Percentiles rank a stretch among this genome's conserved stretches.
Conservation (phyloP, 92 coral and sea anemone genomes). For the Metridium senile region DNA sequence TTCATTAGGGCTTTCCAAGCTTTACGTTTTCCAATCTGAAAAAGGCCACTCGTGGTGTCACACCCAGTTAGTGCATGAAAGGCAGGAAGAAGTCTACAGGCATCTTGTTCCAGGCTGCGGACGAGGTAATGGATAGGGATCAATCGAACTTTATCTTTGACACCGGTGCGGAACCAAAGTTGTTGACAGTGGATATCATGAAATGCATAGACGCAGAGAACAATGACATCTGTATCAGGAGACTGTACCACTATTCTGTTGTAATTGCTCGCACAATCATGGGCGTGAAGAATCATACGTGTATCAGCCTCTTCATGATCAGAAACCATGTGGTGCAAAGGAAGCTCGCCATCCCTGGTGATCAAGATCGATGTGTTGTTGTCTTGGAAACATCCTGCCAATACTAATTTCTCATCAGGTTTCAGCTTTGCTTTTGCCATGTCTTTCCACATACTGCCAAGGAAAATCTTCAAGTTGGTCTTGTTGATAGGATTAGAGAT, state of each 20-base stretch:
- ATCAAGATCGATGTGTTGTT: too few species aligned
- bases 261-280: conserved; percentile 23
- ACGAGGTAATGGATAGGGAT: conserved; percentile 49
- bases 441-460: too few species aligned
- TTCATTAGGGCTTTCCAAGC: conserved; percentile 44
- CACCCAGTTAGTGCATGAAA: conserved; percentile 71
- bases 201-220: conserved; percentile 27
- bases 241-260: conserved; percentile 37
- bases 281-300: conserved; percentile 45
- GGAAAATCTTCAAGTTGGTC: too few species aligned
- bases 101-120: conserved; percentile 14
- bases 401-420: too few species aligned
- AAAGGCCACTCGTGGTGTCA: conserved; percentile 56
- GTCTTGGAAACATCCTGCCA: too few species aligned
- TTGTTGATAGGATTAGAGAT: conserved; percentile 48
- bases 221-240: conserved; percentile 45
- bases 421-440: conserved; percentile 8
- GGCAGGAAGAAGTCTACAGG: conserved; percentile 46
- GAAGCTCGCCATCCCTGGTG: too few species aligned
- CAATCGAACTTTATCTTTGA: conserved; percentile 24
- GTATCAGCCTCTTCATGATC: conserved; percentile 60
- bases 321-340: too few species aligned
- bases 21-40: conserved; percentile 57
- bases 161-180: conserved; percentile 37
- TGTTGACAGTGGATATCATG: conserved; percentile 23